A percentile compares a stretch with the other conserved stretches of the same genome.
Conservation (phyloP, 2,888 invertebrate genomes). For the Elysia crispata region DNA sequence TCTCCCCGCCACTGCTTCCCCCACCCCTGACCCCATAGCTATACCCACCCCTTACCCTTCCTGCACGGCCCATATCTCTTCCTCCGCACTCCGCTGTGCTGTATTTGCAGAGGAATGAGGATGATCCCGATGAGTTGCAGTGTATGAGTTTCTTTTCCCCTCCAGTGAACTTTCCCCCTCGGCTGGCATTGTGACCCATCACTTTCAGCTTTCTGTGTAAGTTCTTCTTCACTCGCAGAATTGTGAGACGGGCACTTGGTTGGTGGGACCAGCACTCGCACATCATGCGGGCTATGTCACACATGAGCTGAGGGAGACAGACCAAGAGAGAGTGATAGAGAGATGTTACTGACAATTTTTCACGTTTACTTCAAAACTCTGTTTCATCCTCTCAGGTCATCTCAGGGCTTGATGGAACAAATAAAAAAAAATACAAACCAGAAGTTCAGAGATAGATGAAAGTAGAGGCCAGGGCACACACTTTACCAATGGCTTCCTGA, state of each 20-base stretch:
- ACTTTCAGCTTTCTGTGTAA: conserved; percentile 65
- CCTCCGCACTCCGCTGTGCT: neutral
- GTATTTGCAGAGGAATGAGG: too few species aligned
- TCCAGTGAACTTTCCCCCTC: conserved; percentile 2
- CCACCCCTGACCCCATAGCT: neutral
- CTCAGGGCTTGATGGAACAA: too few species aligned
- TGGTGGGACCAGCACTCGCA: conserved; percentile 75
- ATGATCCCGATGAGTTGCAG: neutral
- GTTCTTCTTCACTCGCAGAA: conserved; percentile 75
- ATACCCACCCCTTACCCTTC: neutral
- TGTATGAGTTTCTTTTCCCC: conserved; percentile 4
- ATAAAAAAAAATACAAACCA: too few species aligned
- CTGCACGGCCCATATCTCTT: neutral
- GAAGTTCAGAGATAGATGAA: too few species aligned
- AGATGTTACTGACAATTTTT: too few species aligned
- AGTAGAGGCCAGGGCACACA: too few species aligned
- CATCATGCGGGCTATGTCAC: conserved; percentile 68
- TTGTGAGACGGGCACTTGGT: conserved; percentile 72
- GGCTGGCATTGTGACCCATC: conserved; percentile 13
- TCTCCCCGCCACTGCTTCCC: neutral
- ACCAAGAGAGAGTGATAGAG: neutral
- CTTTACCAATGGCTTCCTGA: too few species aligned
- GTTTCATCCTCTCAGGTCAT: too few species aligned
- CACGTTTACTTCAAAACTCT: too few species aligned
- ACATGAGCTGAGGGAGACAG: conserved; percentile 68